Conservation (phyloP, 2,888 invertebrate genomes). For the Dicyrtomina minuta region DNA sequence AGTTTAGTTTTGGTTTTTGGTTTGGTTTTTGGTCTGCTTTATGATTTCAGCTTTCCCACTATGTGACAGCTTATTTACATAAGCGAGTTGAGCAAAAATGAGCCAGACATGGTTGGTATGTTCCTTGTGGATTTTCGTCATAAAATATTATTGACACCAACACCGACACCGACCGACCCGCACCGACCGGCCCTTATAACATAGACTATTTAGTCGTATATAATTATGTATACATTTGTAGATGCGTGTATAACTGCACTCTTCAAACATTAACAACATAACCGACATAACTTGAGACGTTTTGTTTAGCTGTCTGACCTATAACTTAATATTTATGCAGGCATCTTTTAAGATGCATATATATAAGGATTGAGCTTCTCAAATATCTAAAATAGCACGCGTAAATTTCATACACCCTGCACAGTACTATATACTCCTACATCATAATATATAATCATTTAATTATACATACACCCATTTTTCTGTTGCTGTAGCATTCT, state of each 20-base stretch:
- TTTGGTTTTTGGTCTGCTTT: slow-evolving; percentile 9
- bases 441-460: not conserved
- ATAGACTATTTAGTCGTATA: too few species aligned
- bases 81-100: slow-evolving; percentile 6
- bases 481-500: not conserved
- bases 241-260: too few species aligned
- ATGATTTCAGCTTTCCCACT: slow-evolving; percentile 5
- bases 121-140: not conserved
- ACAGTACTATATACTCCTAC: too few species aligned
- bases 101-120: not conserved
- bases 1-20: slow-evolving; percentile 24
- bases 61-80: slow-evolving; percentile 32
- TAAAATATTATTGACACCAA: slow-evolving; percentile 11
- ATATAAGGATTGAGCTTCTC: too few species aligned
- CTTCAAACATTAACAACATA: too few species aligned
- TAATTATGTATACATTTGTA: too few species aligned
- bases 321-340: not conserved
- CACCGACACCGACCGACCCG: too few species aligned
- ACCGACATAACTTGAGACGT: too few species aligned
- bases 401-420: not conserved
- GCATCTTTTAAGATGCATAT: not conserved
- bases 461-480: not conserved
- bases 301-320: too few species aligned
- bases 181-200: too few species aligned
- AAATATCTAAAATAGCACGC: too few species aligned